These are phyloP conservation scores for Cyprinus carpio DNA, from an alignment of 2,113 vertebrate species.

Conservation along the genomic window DNA sequence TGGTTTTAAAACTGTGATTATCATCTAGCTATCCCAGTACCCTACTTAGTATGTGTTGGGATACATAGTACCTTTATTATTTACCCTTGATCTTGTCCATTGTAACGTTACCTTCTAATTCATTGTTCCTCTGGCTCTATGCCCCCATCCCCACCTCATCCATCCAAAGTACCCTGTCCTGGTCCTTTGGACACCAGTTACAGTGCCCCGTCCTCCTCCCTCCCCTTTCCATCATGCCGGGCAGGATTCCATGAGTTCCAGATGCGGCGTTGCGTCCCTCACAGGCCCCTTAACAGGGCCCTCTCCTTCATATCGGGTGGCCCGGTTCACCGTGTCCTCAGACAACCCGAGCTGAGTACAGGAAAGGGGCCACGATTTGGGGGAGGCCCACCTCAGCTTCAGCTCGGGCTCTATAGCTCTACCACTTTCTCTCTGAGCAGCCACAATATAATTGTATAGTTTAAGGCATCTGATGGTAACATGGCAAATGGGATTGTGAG, in stretches of 20 bases:
- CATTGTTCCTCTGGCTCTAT: background rate
- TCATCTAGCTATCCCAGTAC: background rate
- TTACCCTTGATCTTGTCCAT: background rate
- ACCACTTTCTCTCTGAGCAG: background rate
- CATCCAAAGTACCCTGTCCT: constrained; percentile 59
- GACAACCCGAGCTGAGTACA: constrained; percentile 77
- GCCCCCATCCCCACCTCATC: background rate
- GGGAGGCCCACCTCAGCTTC: constrained; percentile 70
- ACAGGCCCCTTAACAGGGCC: constrained; percentile 74
- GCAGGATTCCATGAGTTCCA: constrained; percentile 67
- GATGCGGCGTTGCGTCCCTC: constrained; percentile 69
- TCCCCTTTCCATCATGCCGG: constrained; percentile 46
- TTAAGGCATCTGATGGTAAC: background rate
- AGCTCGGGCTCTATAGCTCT: background rate
- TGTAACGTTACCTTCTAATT: background rate
- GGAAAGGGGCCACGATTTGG: constrained; percentile 76
- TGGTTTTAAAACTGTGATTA: background rate
- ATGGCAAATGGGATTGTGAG: background rate
- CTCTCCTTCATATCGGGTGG: constrained; percentile 76
- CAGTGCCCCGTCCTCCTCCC: constrained; percentile 43
- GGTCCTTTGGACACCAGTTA: constrained; percentile 39
- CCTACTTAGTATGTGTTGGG: background rate
- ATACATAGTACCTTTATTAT: background rate
- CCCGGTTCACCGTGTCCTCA: constrained; percentile 80
- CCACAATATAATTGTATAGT: constrained; percentile 6